Percentiles rank a stretch among this genome's conserved stretches.
Conservation (phyloP, 1,140 invertebrate genomes). For the Conus betulinus region DNA sequence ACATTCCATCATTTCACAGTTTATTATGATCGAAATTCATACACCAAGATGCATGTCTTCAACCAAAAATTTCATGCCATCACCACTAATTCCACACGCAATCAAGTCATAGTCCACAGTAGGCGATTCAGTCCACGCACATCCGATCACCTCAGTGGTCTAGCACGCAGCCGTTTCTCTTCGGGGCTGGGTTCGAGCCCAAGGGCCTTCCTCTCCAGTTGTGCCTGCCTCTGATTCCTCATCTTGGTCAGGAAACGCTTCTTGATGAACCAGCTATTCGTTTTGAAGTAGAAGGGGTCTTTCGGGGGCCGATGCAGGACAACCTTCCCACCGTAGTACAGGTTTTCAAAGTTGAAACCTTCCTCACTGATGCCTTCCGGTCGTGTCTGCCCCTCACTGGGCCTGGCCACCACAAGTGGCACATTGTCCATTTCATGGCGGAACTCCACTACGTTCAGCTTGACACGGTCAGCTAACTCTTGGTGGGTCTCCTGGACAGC, state of each 20-base stretch:
- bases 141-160: slow-evolving; percentile 34
- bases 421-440: slow-evolving; percentile 84
- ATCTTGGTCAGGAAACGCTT: slow-evolving; percentile 80
- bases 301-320: slow-evolving; percentile 82
- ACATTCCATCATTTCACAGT: background rate
- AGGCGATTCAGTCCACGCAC: too few relatives aligned
- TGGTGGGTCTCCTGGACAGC: slow-evolving; percentile 87
- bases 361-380: slow-evolving; percentile 77
- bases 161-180: slow-evolving; percentile 36
- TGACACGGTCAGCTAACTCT: slow-evolving; percentile 91
- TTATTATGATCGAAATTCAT: background rate
- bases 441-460: slow-evolving; percentile 92
- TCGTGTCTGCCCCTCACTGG: slow-evolving; percentile 70
- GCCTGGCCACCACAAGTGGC: slow-evolving; percentile 90
- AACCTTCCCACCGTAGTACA: slow-evolving; percentile 86
- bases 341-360: slow-evolving; percentile 84
- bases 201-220: slow-evolving; percentile 32
- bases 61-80: background rate
- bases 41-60: background rate
- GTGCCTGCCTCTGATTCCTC: slow-evolving; percentile 50
- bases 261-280: slow-evolving; percentile 81
- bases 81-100: background rate
- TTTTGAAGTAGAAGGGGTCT: slow-evolving; percentile 83
- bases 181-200: slow-evolving; percentile 41
- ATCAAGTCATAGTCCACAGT: too few relatives aligned